Evolutionary conservation across 2,113 vertebrate species (phyloP), one percentile per base, ranked within the genome.

Genomic region (Tringa solitaria): DNA sequence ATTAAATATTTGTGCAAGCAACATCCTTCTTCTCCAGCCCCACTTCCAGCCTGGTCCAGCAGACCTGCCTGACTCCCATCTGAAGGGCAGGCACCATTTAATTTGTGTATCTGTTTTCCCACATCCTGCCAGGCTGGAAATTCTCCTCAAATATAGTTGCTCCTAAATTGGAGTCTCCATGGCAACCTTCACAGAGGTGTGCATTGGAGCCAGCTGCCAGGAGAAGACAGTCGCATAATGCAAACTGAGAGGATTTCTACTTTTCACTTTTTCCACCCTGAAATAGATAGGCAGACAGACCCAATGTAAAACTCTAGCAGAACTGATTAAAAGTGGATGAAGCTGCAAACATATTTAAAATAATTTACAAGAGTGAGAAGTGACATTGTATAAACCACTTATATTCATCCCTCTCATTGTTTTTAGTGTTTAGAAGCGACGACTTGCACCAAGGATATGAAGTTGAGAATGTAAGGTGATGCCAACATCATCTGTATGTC

Each of bases 81-180:
- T 45, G 45, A 95, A 93, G 54, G 59, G 22, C 60, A 68, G 45
- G 24, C 19, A 51, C 21, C 1, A 1, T 37, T 76, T 85, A 26
- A 68, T 86, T 85, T 69, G 78, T 83, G 5, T 72, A 43, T 83
- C 72, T 86, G 20, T 90, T 95, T 93, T 77, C 14, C 35, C 27
- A 91, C 11, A 14, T 85, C 70, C 59, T 68, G 21, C 53, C 2
- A 5, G 56, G 45, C 51, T 96, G 61, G 86, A 93, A 95, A 93
- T 89, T 93, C 75, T 85, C 32, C 50, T 93, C 73, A 95, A 94
- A 94, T 61, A 82, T 65, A 82, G 32, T 81, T 89, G 27, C 61
- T 95, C 30, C 56, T 61, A 86, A 93, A 75, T 57, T 68, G 63
- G 56, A 73, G n/a, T 96, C 85, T 96, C 96, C 90, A 96, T 97